phyloP scores from a whole-genome alignment of 1,140 invertebrate genomes.

The Rhynchophorus ferrugineus region DNA sequence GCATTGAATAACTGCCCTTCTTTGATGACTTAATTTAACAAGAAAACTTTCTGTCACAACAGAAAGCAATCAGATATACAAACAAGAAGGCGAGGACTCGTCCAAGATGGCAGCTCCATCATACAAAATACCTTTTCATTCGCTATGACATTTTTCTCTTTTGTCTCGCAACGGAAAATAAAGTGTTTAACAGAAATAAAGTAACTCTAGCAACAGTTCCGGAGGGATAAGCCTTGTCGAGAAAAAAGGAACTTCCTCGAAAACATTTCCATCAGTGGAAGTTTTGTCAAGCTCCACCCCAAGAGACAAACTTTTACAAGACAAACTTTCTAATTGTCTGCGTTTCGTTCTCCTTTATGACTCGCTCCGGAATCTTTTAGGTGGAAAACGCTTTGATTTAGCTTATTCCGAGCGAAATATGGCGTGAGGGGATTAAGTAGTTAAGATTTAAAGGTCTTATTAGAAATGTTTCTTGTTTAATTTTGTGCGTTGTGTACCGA shows the following conservation, averaged over 20 bases:
- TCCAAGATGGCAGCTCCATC: no score
- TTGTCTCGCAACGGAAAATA: no score
- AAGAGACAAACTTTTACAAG: slow-evolving; percentile 8
- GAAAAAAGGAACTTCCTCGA: not conserved
- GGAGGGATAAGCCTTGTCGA: not conserved
- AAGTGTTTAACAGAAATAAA: no score
- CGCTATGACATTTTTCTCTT: no score
- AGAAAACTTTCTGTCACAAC: no score
- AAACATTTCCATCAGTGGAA: not conserved
- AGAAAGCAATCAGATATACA: no score
- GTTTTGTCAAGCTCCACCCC: slow-evolving; percentile 5
- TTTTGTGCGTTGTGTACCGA: no score
- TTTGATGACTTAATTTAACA: no score
- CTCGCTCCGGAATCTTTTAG: not conserved
- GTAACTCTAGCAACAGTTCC: not conserved
- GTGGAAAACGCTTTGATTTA: slow-evolving; percentile 9
- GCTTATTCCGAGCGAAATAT: slow-evolving; percentile 1
- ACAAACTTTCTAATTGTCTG: slow-evolving; percentile 14
- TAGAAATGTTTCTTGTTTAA: no score
- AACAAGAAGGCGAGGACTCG: no score
- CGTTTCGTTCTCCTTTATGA: slow-evolving; percentile 5
- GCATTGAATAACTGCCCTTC: no score
- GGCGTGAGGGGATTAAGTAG: not conserved
- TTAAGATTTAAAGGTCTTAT: not conserved
- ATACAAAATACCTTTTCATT: no score